A percentile compares a stretch with the other conserved stretches of the same genome.
Conservation (phyloP, 2,113 vertebrate genomes). For the Grus americana region DNA sequence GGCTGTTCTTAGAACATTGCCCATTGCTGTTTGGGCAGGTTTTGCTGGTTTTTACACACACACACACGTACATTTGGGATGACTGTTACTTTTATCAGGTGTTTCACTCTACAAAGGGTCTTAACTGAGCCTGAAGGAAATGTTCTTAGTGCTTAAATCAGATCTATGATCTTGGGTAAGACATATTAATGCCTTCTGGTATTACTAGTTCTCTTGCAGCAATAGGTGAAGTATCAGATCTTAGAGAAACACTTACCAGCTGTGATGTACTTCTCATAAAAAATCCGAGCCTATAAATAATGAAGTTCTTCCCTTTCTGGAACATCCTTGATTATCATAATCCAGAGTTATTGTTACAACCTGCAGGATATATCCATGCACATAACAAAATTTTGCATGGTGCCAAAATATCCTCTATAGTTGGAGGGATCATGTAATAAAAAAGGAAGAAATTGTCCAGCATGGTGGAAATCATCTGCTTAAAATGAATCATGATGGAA, state of each 20-base stretch:
- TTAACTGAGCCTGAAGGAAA: not conserved
- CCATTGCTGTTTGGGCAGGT: not conserved
- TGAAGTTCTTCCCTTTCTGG: slow-evolving; percentile 4
- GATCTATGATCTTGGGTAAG: not conserved
- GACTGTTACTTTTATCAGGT: not conserved
- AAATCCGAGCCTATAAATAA: slow-evolving; percentile 2
- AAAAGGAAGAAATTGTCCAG: not conserved
- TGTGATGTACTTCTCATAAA: not conserved
- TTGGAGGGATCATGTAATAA: not conserved
- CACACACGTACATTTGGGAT: not conserved
- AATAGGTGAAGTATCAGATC: not conserved
- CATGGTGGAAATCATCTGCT: slow-evolving; percentile 21
- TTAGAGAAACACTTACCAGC: not conserved
- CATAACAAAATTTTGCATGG: not conserved
- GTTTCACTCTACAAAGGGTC: not conserved
- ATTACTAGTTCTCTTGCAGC: not conserved
- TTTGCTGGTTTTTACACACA: not conserved
- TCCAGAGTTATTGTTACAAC: not conserved
- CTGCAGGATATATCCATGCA: not conserved
- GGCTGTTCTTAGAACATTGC: not conserved
- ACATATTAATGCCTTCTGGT: not conserved
- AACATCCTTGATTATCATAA: not conserved
- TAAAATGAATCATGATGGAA: slow-evolving; percentile 16
- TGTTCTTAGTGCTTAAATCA: not conserved
- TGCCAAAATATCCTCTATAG: not conserved